Percentiles rank a stretch among this genome's conserved stretches.
phyloP scores from a whole-genome alignment of 2,888 invertebrate species.

The Cephus nigrinus region DNA sequence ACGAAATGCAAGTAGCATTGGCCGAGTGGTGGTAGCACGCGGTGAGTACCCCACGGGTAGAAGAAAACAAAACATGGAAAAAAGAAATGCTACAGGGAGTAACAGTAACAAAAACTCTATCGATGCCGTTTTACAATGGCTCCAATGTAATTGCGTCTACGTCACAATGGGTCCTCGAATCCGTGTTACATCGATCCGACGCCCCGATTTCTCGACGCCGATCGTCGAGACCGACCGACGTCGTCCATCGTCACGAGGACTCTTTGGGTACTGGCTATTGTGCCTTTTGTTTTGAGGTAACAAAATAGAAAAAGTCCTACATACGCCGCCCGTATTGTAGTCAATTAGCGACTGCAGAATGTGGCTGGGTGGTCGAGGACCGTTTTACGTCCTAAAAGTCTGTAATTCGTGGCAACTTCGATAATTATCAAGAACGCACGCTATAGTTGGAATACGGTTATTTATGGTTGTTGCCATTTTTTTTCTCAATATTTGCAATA shows the following conservation, averaged over 20 bases:
- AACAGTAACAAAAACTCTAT: constrained; percentile 64
- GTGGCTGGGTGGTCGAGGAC: constrained; percentile 24
- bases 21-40: neutral
- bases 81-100: constrained; percentile 30
- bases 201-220: constrained; percentile 42
- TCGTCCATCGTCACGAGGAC: constrained; percentile 31
- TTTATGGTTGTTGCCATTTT: no score
- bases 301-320: constrained; percentile 64
- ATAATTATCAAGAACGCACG: no score
- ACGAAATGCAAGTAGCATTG: constrained; percentile 20
- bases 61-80: constrained; percentile 10
- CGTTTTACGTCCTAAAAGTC: neutral
- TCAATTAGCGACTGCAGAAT: constrained; percentile 54
- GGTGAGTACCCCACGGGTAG: neutral
- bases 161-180: constrained; percentile 58
- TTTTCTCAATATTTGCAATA: no score
- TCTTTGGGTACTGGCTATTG: constrained; percentile 53
- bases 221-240: constrained; percentile 26
- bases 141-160: constrained; percentile 51
- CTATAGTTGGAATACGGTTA: no score
- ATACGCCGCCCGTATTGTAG: constrained; percentile 57
- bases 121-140: constrained; percentile 48
- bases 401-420: no score
- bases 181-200: constrained; percentile 59
- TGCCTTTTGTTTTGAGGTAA: constrained; percentile 64